Evolutionary conservation across 2,888 invertebrate species (phyloP).

Genomic region (Microplitis manilae): DNA sequence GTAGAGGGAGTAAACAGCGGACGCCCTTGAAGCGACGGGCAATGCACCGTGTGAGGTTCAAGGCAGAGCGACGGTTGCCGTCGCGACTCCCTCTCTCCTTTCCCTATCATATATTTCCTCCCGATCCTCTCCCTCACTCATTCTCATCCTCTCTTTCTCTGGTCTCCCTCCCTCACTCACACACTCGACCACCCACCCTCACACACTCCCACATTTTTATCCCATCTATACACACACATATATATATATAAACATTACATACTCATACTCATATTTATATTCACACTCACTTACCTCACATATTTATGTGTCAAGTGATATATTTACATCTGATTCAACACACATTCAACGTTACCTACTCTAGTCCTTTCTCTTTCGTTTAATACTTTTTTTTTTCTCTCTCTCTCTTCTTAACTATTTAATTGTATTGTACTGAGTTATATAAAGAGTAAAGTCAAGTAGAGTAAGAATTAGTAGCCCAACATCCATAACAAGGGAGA

Average conservation of each 20-base stretch:
- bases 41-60: slow-evolving; percentile 72
- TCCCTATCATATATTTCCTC: slow-evolving; percentile 42
- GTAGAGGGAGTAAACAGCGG: slow-evolving; percentile 60
- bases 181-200: slow-evolving; percentile 18
- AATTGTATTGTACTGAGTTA: not conserved
- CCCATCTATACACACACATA: not conserved
- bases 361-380: not conserved
- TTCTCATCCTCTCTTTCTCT: slow-evolving; percentile 38
- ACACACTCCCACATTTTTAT: slow-evolving; percentile 3
- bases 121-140: slow-evolving; percentile 34
- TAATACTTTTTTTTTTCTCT: not conserved
- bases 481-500: not conserved
- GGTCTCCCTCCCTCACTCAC: slow-evolving; percentile 17
- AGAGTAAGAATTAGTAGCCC: not conserved
- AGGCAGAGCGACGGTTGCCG: slow-evolving; percentile 69
- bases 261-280: not conserved
- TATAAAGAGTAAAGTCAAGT: not conserved
- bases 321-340: not conserved
- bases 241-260: too few relatives aligned
- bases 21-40: slow-evolving; percentile 72
- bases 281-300: not conserved
- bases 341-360: not conserved
- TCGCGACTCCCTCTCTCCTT: slow-evolving; percentile 46
- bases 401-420: not conserved
- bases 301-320: not conserved